Conservation (phyloP, 2,113 vertebrate species). For the Phodopus roborovskii region DNA sequence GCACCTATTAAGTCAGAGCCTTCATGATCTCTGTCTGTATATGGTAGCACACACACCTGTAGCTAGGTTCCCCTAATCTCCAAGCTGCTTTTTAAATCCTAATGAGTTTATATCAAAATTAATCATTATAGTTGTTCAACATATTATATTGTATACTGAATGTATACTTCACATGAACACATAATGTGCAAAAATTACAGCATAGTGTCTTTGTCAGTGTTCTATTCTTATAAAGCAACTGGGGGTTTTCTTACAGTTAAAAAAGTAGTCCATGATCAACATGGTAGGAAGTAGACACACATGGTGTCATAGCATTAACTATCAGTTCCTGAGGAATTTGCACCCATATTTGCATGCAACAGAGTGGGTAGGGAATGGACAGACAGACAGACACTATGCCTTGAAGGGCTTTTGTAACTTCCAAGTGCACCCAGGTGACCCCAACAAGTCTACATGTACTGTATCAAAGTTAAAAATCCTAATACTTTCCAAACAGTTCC, state of each 20-base stretch:
- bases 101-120: not conserved
- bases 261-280: not conserved
- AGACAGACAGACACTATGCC: not conserved
- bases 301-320: no score
- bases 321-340: not conserved
- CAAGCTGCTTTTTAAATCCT: not conserved
- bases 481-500: not conserved
- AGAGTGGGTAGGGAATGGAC: not conserved
- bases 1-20: not conserved
- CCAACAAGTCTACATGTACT: not conserved
- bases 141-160: not conserved
- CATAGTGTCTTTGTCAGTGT: not conserved
- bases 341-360: not conserved
- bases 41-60: not conserved
- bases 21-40: no score
- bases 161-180: not conserved
- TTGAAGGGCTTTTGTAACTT: not conserved
- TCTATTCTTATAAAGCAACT: not conserved
- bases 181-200: not conserved
- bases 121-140: not conserved
- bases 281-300: not conserved
- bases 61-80: not conserved
- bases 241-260: not conserved
- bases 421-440: not conserved
- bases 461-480: not conserved